Base-by-base conservation (phyloP, 1,140 invertebrate genomes). In the Drosophila funebris region DNA sequence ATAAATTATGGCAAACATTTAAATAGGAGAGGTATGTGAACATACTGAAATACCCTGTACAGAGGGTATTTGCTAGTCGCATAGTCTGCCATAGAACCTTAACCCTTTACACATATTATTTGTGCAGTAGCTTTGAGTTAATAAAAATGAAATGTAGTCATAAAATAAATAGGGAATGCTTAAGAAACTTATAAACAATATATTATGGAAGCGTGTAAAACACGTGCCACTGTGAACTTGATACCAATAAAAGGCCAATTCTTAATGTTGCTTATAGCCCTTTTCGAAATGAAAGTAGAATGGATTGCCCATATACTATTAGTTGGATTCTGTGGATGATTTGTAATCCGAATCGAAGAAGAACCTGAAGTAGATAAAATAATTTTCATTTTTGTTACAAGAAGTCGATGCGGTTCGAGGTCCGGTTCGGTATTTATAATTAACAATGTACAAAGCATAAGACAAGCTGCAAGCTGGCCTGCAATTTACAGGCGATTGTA, bases 401-500 rank as follows among this genome's bases (percentile, higher is more conserved):
- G 67, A 72, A 84, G 66, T 76, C 54, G 58, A 85, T 58, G 33
- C 31, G 53, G 29, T 58, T 44, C 31, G 39, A 27, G n/a, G 46
- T 33, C 31, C 27, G 13, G 13, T 31, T 50, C 53, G 75, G 64
- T 67, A 36, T 78, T 82, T 68, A 81, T 78, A 87, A 81, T 81
- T 87, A 78, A 87, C 82, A 82, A 78, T 67, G 44, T 66, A 69
- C 70, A 53, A 57, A 31, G 77, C 43, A 48, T 29, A 33, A 81
- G 64, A 77, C 77, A 74, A 56, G 74, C 60, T 66, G 67, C 62
- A 76, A 73, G 48, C 24, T 73, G 71, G 53, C 46, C 71, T 75
- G 67, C 67, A 84, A 67, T 79, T 83, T 73, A 69, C 80, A 69
- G 76, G 66, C 66, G 53, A 75, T 82, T 75, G 74, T 87, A 81